Evolutionary conservation across 1,140 invertebrate species (phyloP).

Genomic region (Oryctes rhinoceros): DNA sequence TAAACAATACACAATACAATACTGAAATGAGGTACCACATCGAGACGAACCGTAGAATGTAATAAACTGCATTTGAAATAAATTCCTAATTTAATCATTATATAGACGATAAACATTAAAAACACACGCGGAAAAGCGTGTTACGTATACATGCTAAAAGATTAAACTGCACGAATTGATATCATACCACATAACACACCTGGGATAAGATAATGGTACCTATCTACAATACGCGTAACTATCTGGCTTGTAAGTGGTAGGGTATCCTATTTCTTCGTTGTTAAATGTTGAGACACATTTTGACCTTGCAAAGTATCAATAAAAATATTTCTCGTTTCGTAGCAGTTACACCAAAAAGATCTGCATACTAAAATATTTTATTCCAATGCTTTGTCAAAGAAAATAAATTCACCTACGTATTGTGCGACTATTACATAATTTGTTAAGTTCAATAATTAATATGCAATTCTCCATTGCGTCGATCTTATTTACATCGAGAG

Average conservation of each 20-base stretch:
- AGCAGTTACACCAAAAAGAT: too few species aligned
- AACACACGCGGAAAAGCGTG: too few species aligned
- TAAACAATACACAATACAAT: too few species aligned
- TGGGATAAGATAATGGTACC: conserved; percentile 18
- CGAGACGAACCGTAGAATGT: too few species aligned
- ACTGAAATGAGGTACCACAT: too few species aligned
- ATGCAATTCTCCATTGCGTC: neutral
- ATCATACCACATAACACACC: conserved; percentile 22
- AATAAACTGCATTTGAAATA: too few species aligned
- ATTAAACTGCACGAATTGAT: conserved; percentile 4
- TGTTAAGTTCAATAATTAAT: neutral
- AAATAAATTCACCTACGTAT: too few species aligned
- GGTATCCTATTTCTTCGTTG: conserved; percentile 14
- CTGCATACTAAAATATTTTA: too few species aligned
- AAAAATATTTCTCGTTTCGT: neutral
- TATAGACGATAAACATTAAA: too few species aligned
- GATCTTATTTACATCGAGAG: conserved; percentile 1
- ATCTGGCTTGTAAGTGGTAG: neutral
- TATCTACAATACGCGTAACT: neutral
- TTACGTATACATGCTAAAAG: neutral
- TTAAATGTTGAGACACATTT: neutral
- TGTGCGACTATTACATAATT: too few species aligned
- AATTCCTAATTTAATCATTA: too few species aligned
- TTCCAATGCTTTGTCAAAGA: too few species aligned
- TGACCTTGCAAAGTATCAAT: conserved; percentile 21